Percentiles rank a stretch among this genome's conserved stretches.
Evolutionary conservation across 2,113 vertebrate genomes (phyloP).

Genomic region (Hoplias malabaricus): DNA sequence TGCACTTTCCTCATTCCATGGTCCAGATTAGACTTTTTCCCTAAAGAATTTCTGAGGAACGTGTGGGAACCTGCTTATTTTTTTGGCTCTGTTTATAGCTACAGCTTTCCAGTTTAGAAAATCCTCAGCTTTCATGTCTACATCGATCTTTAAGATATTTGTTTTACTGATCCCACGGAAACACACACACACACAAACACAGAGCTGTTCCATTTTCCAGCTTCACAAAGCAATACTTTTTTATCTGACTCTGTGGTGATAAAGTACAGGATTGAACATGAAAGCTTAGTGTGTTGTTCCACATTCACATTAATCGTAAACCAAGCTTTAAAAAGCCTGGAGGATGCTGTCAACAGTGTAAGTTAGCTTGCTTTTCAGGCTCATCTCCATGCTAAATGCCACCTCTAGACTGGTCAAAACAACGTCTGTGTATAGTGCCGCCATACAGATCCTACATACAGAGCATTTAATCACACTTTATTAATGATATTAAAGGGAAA

Average conservation of each 20-base stretch:
- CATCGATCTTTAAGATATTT: constrained; percentile 24
- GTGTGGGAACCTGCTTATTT: constrained; percentile 2
- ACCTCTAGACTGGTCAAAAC: background rate
- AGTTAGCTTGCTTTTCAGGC: background rate
- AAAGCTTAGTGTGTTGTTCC: constrained; percentile 17
- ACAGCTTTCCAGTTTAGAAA: background rate
- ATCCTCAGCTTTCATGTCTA: constrained; percentile 6
- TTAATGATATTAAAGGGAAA: background rate
- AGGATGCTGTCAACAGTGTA: background rate
- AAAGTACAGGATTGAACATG: background rate
- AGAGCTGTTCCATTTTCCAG: background rate
- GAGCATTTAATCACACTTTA: constrained; percentile 25
- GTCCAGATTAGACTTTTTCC: background rate
- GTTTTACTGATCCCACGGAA: constrained; percentile 14
- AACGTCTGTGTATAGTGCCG: background rate
- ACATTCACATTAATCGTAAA: constrained; percentile 1
- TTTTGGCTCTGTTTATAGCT: background rate
- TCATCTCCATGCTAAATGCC: background rate
- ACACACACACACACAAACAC: background rate
- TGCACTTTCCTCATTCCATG: background rate
- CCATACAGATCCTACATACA: background rate
- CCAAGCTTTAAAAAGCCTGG: background rate
- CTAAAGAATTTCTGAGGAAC: background rate
- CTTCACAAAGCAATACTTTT: background rate
- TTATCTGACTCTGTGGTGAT: background rate